A percentile compares a stretch with the other conserved stretches of the same genome.
phyloP scores from a whole-genome alignment of 2,797 vertebrate species.

The Sebastes iracundus region DNA sequence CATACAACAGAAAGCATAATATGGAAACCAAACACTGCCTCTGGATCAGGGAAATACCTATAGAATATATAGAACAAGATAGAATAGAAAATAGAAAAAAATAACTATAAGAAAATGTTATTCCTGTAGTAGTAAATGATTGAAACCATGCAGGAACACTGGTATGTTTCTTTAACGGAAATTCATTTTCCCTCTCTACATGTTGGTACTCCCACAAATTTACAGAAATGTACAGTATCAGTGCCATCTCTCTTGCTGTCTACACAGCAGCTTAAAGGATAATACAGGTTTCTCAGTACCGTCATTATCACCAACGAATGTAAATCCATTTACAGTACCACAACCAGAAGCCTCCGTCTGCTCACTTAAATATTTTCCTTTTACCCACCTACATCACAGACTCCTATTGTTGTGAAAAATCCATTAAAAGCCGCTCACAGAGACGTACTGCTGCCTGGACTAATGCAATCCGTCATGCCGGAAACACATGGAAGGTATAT shows the following conservation, averaged over 20 bases:
- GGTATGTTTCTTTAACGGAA: background rate
- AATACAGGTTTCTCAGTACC: background rate
- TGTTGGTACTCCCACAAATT: background rate
- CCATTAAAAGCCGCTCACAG: constrained; percentile 18
- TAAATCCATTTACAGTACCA: background rate
- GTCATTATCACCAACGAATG: background rate
- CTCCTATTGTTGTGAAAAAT: constrained; percentile 10
- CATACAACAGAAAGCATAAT: background rate
- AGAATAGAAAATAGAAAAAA: background rate
- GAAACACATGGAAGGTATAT: constrained; percentile 5
- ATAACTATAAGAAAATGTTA: too few species aligned
- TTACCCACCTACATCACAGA: background rate
- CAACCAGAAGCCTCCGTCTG: background rate
- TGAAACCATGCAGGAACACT: background rate
- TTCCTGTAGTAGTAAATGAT: background rate
- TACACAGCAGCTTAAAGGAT: background rate
- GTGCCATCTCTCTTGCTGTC: background rate
- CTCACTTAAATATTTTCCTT: background rate
- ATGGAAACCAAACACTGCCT: background rate
- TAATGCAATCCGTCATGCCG: constrained; percentile 12
- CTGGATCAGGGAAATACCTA: background rate
- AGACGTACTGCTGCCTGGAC: constrained; percentile 2
- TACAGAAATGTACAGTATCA: background rate
- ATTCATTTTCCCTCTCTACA: background rate
- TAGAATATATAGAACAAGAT: background rate